A percentile compares a stretch with the other conserved stretches of the same genome.
phyloP scores from a whole-genome alignment of 2,113 vertebrate species.

The Speoplatyrhinus poulsoni region DNA sequence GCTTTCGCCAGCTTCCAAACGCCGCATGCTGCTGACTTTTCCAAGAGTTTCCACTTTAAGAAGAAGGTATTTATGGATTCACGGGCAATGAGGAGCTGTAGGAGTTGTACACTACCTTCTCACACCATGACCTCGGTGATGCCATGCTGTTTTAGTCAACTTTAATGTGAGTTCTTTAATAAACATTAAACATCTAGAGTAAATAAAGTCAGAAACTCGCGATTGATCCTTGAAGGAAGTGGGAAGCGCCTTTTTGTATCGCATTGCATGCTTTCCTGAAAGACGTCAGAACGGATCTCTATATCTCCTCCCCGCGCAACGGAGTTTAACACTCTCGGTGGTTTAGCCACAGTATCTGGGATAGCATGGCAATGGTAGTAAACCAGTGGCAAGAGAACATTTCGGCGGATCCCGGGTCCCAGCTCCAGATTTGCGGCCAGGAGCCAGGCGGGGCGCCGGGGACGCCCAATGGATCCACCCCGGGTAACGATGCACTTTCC shows the following conservation, averaged over 20 bases:
- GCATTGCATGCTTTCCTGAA: constrained; percentile 18
- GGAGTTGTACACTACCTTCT: constrained; percentile 44
- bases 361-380: constrained; percentile 87
- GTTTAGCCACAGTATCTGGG: constrained; percentile 60
- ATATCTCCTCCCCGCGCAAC: constrained; percentile 42
- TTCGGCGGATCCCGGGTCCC: constrained; percentile 78
- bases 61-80: constrained; percentile 68
- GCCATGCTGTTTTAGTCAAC: constrained; percentile 38
- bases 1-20: neutral
- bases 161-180: constrained; percentile 45
- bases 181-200: neutral
- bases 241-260: constrained; percentile 48
- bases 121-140: constrained; percentile 58
- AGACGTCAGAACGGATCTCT: constrained; percentile 63
- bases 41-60: constrained; percentile 27
- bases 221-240: constrained; percentile 45
- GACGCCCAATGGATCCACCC: constrained; percentile 78
- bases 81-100: constrained; percentile 42
- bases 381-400: constrained; percentile 86
- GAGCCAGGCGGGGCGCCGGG: constrained; percentile 79
- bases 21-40: constrained; percentile 31
- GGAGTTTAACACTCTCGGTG: constrained; percentile 58
- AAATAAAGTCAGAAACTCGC: neutral
- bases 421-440: constrained; percentile 81
- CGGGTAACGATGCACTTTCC: constrained; percentile 80